Evolutionary conservation across 30 jellyfish, hydroid and myxozoan species (phyloP).

Genomic region (Cassiopea andromeda): DNA sequence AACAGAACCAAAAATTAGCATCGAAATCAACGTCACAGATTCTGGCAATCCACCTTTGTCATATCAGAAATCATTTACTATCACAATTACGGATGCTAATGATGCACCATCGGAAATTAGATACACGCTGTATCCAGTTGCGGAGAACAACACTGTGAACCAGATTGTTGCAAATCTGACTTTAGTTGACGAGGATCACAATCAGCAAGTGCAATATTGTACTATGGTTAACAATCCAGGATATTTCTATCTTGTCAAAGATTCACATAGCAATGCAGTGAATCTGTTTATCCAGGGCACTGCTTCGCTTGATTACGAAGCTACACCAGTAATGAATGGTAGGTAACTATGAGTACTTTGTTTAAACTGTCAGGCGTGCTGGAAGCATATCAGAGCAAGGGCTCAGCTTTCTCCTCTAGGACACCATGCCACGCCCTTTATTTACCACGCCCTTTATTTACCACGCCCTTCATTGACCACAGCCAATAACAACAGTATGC

Average conservation of each 20-base stretch:
- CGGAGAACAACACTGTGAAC: slow-evolving; percentile 67
- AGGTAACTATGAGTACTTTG: neutral
- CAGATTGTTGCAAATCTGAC: slow-evolving; percentile 67
- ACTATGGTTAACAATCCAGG: slow-evolving; percentile 39
- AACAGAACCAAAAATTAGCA: slow-evolving; percentile 37
- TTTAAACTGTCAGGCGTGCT: too few relatives aligned
- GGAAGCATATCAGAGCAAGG: too few relatives aligned
- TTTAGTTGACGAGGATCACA: slow-evolving; percentile 73
- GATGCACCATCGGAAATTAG: slow-evolving; percentile 86
- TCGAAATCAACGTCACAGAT: slow-evolving; percentile 70
- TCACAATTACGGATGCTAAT: slow-evolving; percentile 76
- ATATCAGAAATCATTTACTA: slow-evolving; percentile 51
- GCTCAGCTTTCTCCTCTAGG: too few relatives aligned
- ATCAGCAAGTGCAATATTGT: slow-evolving; percentile 45
- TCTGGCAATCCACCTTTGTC: slow-evolving; percentile 79
- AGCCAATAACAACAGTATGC: too few relatives aligned
- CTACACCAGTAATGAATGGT: slow-evolving; percentile 58
- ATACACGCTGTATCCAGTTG: slow-evolving; percentile 57
- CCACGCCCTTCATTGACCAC: too few relatives aligned
- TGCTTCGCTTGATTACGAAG: slow-evolving; percentile 62
- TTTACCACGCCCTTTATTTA: too few relatives aligned
- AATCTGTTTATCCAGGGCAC: slow-evolving; percentile 22
- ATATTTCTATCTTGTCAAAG: slow-evolving; percentile 9
- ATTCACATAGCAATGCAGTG: neutral
- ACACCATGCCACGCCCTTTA: too few relatives aligned